phyloP scores from a whole-genome alignment of 2,113 vertebrate genomes.

The Sylvietta virens region DNA sequence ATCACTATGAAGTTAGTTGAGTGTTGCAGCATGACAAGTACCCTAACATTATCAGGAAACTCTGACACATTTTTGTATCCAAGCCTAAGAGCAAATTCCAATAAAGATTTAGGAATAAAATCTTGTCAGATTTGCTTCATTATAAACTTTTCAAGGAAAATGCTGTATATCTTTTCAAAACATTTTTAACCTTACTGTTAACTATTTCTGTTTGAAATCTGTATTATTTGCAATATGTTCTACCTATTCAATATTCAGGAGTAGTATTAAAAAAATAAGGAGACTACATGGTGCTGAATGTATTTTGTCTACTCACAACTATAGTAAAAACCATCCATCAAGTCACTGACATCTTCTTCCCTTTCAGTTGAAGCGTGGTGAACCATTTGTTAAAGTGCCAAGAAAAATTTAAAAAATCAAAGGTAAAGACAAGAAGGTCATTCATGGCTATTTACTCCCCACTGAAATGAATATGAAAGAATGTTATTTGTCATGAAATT shows the following conservation, averaged over 20 bases:
- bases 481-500: constrained; percentile 1
- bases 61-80: neutral
- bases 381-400: constrained; percentile 19
- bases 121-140: neutral
- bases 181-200: neutral
- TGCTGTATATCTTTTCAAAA: neutral
- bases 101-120: neutral
- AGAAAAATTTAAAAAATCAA: constrained; percentile 20
- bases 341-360: constrained; percentile 16
- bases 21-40: neutral
- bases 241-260: neutral
- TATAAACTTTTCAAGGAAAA: neutral
- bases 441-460: constrained; percentile 23
- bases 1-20: neutral
- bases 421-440: constrained; percentile 24
- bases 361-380: neutral
- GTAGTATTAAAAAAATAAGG: neutral
- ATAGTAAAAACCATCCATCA: constrained; percentile 9
- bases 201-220: neutral
- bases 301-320: neutral
- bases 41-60: neutral
- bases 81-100: neutral
- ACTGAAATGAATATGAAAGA: neutral
- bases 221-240: neutral
- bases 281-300: neutral